phyloP scores from a whole-genome alignment of 2,888 invertebrate species.

The Drosophila multiciliata region DNA sequence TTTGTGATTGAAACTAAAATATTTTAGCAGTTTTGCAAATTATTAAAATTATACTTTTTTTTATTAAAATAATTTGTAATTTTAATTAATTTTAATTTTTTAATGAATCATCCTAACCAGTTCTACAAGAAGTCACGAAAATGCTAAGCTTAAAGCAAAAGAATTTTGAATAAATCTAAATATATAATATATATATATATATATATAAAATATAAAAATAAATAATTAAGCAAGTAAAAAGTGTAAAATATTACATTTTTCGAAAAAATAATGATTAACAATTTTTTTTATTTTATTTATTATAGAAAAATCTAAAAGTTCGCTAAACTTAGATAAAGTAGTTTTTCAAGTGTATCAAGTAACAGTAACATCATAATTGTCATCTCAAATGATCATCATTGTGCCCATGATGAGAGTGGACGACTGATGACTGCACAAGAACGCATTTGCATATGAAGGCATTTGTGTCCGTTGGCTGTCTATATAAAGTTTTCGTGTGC shows the following conservation, averaged over 20 bases:
- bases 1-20: not conserved
- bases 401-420: conserved; percentile 45
- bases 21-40: not conserved
- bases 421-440: conserved; percentile 51
- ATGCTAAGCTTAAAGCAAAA: not conserved
- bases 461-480: conserved; percentile 15
- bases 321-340: not conserved
- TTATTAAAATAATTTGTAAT: too few species aligned
- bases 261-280: not conserved
- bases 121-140: not conserved
- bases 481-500: conserved; percentile 54
- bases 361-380: conserved; percentile 12
- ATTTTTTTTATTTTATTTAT: not conserved
- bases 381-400: conserved; percentile 9
- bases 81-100: too few species aligned
- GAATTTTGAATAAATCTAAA: not conserved
- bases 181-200: too few species aligned
- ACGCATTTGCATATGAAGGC: conserved; percentile 59
- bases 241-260: not conserved
- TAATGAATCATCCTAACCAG: not conserved
- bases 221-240: not conserved
- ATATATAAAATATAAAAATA: not conserved
- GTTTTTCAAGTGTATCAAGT: conserved; percentile 5
- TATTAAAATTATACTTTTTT: too few species aligned
- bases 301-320: not conserved